phyloP scores from a whole-genome alignment of 1,140 invertebrate genomes.

The Sitophilus oryzae region DNA sequence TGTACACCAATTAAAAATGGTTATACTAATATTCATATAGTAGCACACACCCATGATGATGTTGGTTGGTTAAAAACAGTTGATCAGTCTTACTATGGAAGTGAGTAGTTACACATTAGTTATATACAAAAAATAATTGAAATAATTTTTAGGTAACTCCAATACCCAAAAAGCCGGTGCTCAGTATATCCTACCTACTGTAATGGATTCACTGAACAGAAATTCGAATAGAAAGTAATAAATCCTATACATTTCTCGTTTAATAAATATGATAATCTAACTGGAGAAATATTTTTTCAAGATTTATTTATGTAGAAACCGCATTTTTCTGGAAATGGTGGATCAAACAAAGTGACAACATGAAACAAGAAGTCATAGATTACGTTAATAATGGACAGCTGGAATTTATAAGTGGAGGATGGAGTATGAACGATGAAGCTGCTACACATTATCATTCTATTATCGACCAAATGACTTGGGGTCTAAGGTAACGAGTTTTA shows the following conservation, averaged over 20 bases:
- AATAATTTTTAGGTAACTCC: slow-evolving; percentile 52
- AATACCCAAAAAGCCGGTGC: slow-evolving; percentile 72
- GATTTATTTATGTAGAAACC: slow-evolving; percentile 40
- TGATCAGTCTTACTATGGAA: slow-evolving; percentile 76
- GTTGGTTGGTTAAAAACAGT: slow-evolving; percentile 81
- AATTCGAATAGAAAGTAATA: slow-evolving; percentile 60
- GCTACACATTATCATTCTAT: slow-evolving; percentile 71
- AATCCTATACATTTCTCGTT: too few species aligned
- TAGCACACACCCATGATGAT: slow-evolving; percentile 71
- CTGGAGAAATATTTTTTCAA: slow-evolving; percentile 5
- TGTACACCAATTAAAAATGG: slow-evolving; percentile 47
- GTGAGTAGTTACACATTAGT: slow-evolving; percentile 42
- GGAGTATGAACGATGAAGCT: slow-evolving; percentile 80
- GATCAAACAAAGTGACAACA: slow-evolving; percentile 52
- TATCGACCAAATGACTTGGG: slow-evolving; percentile 73
- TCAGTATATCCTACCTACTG: slow-evolving; percentile 86
- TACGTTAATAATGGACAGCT: slow-evolving; percentile 57
- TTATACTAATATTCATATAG: slow-evolving; percentile 65
- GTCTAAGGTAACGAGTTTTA: slow-evolving; percentile 51
- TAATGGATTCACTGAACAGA: slow-evolving; percentile 67
- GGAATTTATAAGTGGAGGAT: slow-evolving; percentile 67
- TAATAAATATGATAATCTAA: not conserved
- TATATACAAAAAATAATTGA: not conserved
- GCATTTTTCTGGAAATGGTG: slow-evolving; percentile 62
- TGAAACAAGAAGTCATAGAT: slow-evolving; percentile 42